Percentiles rank a stretch among this genome's conserved stretches.
These are phyloP conservation scores for Zygogramma bicolorata DNA, from an alignment of 2,888 invertebrate species.

Conservation along the genomic window DNA sequence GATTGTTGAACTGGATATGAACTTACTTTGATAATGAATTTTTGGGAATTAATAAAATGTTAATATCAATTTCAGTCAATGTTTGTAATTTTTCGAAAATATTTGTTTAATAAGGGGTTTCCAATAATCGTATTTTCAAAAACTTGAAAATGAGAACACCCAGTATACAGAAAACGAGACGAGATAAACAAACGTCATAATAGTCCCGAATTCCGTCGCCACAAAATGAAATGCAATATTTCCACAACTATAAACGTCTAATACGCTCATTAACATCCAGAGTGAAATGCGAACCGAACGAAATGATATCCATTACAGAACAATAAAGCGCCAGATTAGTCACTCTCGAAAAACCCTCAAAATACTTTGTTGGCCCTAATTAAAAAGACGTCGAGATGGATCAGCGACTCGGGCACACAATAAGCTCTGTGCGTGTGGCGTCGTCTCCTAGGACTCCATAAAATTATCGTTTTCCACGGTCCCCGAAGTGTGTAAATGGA, in stretches of 20 bases:
- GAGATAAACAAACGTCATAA: not conserved
- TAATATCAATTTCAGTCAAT: too few species aligned
- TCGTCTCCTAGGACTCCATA: constrained; percentile 34
- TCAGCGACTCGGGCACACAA: constrained; percentile 26
- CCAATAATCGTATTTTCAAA: too few species aligned
- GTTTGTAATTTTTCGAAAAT: too few species aligned
- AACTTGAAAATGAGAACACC: too few species aligned
- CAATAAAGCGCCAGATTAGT: constrained; percentile 7
- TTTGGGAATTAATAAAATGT: too few species aligned
- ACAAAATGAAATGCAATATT: not conserved
- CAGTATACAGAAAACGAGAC: too few species aligned
- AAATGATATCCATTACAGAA: constrained; percentile 9
- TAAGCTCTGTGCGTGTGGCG: constrained; percentile 35
- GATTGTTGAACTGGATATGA: too few species aligned
- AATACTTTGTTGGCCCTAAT: constrained; percentile 35
- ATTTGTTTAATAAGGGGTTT: too few species aligned
- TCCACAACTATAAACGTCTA: not conserved
- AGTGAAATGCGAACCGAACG: not conserved
- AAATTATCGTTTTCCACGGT: constrained; percentile 36
- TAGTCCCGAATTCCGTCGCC: not conserved
- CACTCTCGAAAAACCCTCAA: constrained; percentile 3
- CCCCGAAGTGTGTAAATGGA: constrained; percentile 39
- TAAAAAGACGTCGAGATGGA: constrained; percentile 36
- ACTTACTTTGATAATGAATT: too few species aligned
- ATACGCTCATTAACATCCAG: not conserved